Percentiles rank a stretch among this genome's conserved stretches.
Evolutionary conservation across 1,140 invertebrate species (phyloP).

Genomic region (Drosophila ironensis): DNA sequence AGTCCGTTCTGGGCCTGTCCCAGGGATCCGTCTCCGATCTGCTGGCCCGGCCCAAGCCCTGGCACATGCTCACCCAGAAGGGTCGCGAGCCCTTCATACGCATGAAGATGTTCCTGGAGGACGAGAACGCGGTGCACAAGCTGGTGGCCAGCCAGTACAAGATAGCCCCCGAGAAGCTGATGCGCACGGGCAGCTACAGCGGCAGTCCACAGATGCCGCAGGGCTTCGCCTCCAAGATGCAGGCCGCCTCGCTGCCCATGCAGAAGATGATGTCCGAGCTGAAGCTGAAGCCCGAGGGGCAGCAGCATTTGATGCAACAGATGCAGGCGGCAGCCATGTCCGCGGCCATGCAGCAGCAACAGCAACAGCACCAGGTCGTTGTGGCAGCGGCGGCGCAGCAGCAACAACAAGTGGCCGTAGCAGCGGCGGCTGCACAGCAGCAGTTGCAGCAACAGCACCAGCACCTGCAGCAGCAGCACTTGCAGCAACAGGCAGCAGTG

Average conservation of each 20-base stretch:
- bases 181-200: constrained; percentile 96
- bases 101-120: constrained; percentile 99
- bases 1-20: constrained; percentile 97
- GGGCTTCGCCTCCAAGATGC: constrained; percentile 88
- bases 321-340: constrained; percentile 84
- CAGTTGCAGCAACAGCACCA: constrained; percentile 85
- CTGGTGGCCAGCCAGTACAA: constrained; percentile 98
- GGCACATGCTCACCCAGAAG: constrained; percentile 99
- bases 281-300: constrained; percentile 87
- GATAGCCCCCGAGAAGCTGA: constrained; percentile 97
- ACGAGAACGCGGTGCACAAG: constrained; percentile 98
- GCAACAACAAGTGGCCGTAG: constrained; percentile 66
- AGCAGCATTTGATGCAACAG: constrained; percentile 86
- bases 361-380: too few species aligned
- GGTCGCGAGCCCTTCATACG: constrained; percentile 98
- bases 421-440: constrained; percentile 84
- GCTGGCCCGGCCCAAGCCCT: constrained; percentile 96
- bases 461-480: constrained; percentile 83
- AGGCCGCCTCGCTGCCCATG: constrained; percentile 84
- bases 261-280: constrained; percentile 88
- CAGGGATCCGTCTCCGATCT: constrained; percentile 98
- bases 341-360: constrained; percentile 83
- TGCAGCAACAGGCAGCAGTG: constrained; percentile 82
- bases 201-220: constrained; percentile 89
- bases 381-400: constrained; percentile 83